These are phyloP conservation scores for Fulmarus glacialis DNA, from an alignment of 2,113 vertebrate species.

Conservation along the genomic window DNA sequence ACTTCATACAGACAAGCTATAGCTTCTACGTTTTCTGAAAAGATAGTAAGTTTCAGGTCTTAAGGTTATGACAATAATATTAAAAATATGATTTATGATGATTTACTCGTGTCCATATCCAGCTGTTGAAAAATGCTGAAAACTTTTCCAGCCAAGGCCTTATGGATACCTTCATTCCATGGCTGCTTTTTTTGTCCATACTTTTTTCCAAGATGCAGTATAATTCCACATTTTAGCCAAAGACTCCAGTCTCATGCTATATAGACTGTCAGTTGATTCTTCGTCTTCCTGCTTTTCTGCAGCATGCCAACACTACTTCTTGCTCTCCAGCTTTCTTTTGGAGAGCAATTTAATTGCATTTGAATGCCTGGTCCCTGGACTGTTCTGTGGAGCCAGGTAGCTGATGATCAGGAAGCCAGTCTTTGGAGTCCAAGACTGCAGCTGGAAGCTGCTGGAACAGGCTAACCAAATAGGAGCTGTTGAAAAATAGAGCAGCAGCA, in stretches of 20 bases:
- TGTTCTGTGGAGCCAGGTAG: slow-evolving; percentile 37
- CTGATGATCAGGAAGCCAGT: slow-evolving; percentile 7
- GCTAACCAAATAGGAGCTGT: not conserved
- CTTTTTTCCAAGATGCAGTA: slow-evolving; percentile 38
- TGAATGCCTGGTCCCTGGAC: slow-evolving; percentile 33
- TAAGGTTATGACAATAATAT: not conserved
- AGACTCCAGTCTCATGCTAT: not conserved
- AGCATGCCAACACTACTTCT: slow-evolving; percentile 1
- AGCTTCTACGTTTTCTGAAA: not conserved
- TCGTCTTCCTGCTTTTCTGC: slow-evolving; percentile 20
- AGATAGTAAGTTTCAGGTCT: not conserved
- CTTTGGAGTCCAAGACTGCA: not conserved
- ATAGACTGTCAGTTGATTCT: slow-evolving; percentile 39
- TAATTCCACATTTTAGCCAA: slow-evolving; percentile 37
- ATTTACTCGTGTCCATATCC: not conserved
- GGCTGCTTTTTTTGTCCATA: slow-evolving; percentile 10
- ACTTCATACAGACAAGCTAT: not conserved
- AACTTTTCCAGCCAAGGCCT: not conserved
- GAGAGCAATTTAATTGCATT: slow-evolving; percentile 41
- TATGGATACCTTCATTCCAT: slow-evolving; percentile 26
- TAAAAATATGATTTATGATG: not conserved
- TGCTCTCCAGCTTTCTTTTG: slow-evolving; percentile 47
- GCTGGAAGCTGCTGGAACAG: slow-evolving; percentile 34
- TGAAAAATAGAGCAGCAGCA: not conserved
- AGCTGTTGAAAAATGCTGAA: not conserved